These are phyloP conservation scores for Perca fluviatilis DNA, from an alignment of 2,113 vertebrate genomes.

Conservation along the genomic window DNA sequence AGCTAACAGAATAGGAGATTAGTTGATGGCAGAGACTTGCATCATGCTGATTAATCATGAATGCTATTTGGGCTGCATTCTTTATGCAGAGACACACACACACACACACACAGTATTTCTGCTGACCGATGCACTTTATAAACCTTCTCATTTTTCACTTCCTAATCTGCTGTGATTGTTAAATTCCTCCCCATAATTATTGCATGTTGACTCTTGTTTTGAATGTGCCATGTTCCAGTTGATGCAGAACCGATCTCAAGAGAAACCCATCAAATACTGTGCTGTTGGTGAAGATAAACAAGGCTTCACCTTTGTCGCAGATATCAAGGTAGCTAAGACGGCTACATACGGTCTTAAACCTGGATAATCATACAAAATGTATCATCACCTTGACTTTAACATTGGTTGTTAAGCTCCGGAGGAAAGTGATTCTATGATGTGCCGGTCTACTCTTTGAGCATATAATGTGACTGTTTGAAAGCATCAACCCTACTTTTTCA, in stretches of 20 bases:
- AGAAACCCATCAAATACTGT: not conserved
- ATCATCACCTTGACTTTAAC: conserved; percentile 55
- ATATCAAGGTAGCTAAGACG: not conserved
- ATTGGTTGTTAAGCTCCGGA: conserved; percentile 31
- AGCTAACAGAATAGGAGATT: conserved; percentile 15
- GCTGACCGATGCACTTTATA: conserved; percentile 23
- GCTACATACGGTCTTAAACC: not conserved
- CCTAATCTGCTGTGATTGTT: conserved; percentile 19
- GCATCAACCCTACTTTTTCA: conserved; percentile 44
- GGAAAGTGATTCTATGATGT: conserved; percentile 42
- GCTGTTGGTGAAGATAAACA: conserved; percentile 6
- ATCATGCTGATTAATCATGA: conserved; percentile 44
- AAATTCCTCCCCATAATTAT: not conserved
- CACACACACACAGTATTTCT: not conserved
- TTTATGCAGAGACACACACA: not conserved
- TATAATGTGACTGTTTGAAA: conserved; percentile 58
- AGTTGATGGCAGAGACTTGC: conserved; percentile 21
- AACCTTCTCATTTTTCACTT: conserved; percentile 19
- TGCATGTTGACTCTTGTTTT: conserved; percentile 16
- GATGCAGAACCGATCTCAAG: conserved; percentile 13
- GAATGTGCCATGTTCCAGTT: conserved; percentile 5
- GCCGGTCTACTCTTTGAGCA: conserved; percentile 26
- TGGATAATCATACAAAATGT: conserved; percentile 19
- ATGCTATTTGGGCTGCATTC: conserved; percentile 29
- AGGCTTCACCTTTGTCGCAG: not conserved